A percentile compares a stretch with the other conserved stretches of the same genome.
Evolutionary conservation across 2,888 invertebrate species (phyloP).

Genomic region (Spodoptera exigua): DNA sequence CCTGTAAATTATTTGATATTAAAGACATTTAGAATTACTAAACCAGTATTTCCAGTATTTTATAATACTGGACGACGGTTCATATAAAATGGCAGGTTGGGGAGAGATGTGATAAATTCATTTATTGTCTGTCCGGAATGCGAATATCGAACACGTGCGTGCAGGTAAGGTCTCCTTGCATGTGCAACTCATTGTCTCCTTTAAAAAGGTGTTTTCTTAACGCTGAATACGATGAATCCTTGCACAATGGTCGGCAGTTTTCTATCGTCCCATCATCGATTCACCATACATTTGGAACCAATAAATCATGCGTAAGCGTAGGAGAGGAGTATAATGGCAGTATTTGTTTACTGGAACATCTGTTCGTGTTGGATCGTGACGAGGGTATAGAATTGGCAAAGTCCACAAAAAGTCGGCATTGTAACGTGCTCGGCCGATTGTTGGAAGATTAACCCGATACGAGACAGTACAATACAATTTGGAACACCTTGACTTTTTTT

Average conservation of each 20-base stretch:
- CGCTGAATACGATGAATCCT: slow-evolving; percentile 76
- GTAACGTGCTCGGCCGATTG: slow-evolving; percentile 79
- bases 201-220: slow-evolving; percentile 81
- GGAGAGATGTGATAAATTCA: slow-evolving; percentile 62
- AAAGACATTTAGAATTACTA: slow-evolving; percentile 73
- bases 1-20: slow-evolving; percentile 71
- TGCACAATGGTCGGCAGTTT: slow-evolving; percentile 84
- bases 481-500: slow-evolving; percentile 84
- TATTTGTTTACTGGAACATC: slow-evolving; percentile 87
- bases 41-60: slow-evolving; percentile 58
- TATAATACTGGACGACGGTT: no score
- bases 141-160: slow-evolving; percentile 87
- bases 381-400: slow-evolving; percentile 79
- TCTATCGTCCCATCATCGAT: slow-evolving; percentile 80
- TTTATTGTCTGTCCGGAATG: slow-evolving; percentile 73
- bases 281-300: slow-evolving; percentile 72
- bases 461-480: slow-evolving; percentile 74
- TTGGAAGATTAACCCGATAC: slow-evolving; percentile 87
- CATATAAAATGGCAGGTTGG: slow-evolving; percentile 66
- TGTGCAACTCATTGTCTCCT: slow-evolving; percentile 84
- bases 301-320: slow-evolving; percentile 87
- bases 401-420: slow-evolving; percentile 77
- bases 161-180: slow-evolving; percentile 82
- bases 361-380: slow-evolving; percentile 70
- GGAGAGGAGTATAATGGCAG: slow-evolving; percentile 78